phyloP scores from a whole-genome alignment of 2,113 vertebrate species.

The Ondatra zibethicus region DNA sequence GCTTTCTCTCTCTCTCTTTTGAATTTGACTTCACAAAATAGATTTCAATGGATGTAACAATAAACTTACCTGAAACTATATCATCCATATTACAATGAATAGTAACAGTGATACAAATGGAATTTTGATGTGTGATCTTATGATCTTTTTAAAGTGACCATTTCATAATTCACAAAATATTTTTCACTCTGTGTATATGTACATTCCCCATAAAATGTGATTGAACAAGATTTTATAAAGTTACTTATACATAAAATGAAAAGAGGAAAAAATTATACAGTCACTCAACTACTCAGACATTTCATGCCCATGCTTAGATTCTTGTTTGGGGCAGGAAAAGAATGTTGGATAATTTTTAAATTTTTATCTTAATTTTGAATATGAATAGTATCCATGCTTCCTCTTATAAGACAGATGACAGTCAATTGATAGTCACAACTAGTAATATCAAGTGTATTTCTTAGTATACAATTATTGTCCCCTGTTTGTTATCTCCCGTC shows the following conservation, averaged over 20 bases:
- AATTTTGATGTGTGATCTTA: slow-evolving; percentile 15
- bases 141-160: background rate
- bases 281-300: background rate
- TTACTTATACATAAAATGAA: background rate
- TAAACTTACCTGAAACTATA: slow-evolving; percentile 39
- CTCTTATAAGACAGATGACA: background rate
- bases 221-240: background rate
- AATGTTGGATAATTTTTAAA: background rate
- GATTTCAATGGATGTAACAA: slow-evolving; percentile 45
- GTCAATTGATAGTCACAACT: background rate
- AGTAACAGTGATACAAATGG: background rate
- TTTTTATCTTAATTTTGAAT: slow-evolving; percentile 47
- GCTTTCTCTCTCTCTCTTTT: background rate
- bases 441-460: background rate
- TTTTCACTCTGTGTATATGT: background rate
- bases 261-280: background rate
- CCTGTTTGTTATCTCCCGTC: background rate
- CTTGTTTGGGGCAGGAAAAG: background rate
- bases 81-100: background rate
- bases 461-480: background rate
- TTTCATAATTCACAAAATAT: slow-evolving; percentile 34
- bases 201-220: background rate
- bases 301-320: slow-evolving; percentile 2
- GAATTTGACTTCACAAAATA: slow-evolving; percentile 22
- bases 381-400: background rate